Evolutionary conservation across 2,888 invertebrate species (phyloP).

Genomic region (Acleris laterana): DNA sequence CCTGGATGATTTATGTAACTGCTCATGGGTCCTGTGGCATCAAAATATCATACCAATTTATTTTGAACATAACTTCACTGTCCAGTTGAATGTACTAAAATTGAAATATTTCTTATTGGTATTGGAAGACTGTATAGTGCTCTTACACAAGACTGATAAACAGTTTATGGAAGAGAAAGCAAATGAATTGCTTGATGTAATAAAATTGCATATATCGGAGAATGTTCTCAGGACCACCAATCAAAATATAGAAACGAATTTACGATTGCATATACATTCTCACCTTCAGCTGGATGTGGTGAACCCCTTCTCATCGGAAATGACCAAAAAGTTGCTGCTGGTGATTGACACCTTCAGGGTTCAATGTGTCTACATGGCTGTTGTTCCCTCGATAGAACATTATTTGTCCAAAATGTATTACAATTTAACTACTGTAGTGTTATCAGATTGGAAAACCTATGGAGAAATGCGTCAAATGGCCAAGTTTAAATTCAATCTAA

Average conservation of each 20-base stretch:
- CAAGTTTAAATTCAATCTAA: slow-evolving; percentile 90
- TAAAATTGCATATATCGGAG: slow-evolving; percentile 77
- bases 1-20: slow-evolving; percentile 87
- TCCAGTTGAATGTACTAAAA: slow-evolving; percentile 86
- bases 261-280: slow-evolving; percentile 95
- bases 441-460: slow-evolving; percentile 99
- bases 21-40: slow-evolving; percentile 93
- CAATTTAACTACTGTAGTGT: slow-evolving; percentile 97
- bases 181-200: slow-evolving; percentile 63
- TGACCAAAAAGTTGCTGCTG: slow-evolving; percentile 87
- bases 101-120: slow-evolving; percentile 79
- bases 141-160: slow-evolving; percentile 67
- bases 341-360: slow-evolving; percentile 82
- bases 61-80: slow-evolving; percentile 88
- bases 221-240: slow-evolving; percentile 89
- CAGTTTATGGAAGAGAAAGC: slow-evolving; percentile 56
- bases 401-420: slow-evolving; percentile 98
- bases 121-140: slow-evolving; percentile 70
- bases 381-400: slow-evolving; percentile 91
- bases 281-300: slow-evolving; percentile 91
- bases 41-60: slow-evolving; percentile 90
- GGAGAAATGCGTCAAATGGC: slow-evolving; percentile 98
- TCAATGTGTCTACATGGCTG: slow-evolving; percentile 84
- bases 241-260: slow-evolving; percentile 95
- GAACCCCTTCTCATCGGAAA: slow-evolving; percentile 89